A percentile compares a stretch with the other conserved stretches of the same genome.
Evolutionary conservation across 2,888 invertebrate species (phyloP).

Genomic region (Priocnemis perturbator): DNA sequence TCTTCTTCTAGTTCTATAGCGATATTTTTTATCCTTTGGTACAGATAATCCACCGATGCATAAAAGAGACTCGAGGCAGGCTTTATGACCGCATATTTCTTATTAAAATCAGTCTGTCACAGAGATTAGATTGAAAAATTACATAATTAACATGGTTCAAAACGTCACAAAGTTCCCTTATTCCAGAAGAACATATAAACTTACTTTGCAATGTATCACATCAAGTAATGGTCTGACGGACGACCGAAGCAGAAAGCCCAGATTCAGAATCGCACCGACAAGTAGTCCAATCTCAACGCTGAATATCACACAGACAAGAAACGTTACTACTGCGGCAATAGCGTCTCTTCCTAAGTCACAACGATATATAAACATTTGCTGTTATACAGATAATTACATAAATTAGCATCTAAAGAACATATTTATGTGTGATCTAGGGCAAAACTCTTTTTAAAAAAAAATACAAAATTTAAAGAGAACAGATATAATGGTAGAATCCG

Average conservation of each 20-base stretch:
- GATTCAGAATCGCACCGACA: constrained; percentile 82
- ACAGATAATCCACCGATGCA: constrained; percentile 82
- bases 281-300: constrained; percentile 89
- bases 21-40: constrained; percentile 77
- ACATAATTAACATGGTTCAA: constrained; percentile 3
- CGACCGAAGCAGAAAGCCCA: constrained; percentile 80
- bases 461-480: too few species aligned
- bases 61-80: constrained; percentile 84
- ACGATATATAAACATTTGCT: constrained; percentile 8
- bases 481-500: too few species aligned
- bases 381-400: too few species aligned
- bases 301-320: constrained; percentile 81
- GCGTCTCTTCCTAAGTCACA: constrained; percentile 79
- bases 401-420: too few species aligned
- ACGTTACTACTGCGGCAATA: constrained; percentile 82
- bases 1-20: constrained; percentile 72
- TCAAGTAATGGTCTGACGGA: constrained; percentile 81
- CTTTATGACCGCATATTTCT: constrained; percentile 79
- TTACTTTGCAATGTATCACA: constrained; percentile 63
- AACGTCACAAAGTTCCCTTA: background rate
- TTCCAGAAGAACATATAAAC: too few species aligned
- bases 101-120: constrained; percentile 74
- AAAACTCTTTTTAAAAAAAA: too few species aligned
- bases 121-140: too few species aligned
- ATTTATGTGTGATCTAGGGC: too few species aligned